These are phyloP conservation scores for Apostichopus japonicus DNA, from an alignment of 35 echinoderm and acorn worm genomes.

Conservation along the genomic window DNA sequence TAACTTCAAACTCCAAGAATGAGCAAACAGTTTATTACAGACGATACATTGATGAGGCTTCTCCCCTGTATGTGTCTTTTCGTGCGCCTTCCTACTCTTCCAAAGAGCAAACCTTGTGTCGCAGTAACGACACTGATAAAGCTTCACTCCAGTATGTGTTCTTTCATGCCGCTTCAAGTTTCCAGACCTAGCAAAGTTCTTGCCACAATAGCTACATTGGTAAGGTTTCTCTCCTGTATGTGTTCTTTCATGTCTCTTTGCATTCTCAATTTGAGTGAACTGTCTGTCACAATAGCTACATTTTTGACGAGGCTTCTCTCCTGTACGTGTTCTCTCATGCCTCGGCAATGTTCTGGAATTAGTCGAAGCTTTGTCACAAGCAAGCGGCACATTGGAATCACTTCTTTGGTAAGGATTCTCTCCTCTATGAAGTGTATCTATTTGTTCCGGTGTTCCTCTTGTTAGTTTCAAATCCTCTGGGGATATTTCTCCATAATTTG, in stretches of 20 bases:
- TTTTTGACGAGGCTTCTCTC: too few relatives aligned
- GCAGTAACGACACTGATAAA: not conserved
- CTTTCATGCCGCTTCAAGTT: not conserved
- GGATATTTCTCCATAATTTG: too few relatives aligned
- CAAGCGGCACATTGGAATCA: too few relatives aligned
- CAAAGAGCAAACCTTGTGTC: not conserved
- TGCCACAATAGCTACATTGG: not conserved
- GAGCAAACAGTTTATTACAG: too few relatives aligned
- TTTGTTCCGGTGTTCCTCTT: too few relatives aligned
- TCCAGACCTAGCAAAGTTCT: not conserved
- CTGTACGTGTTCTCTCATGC: too few relatives aligned
- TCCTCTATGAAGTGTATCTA: too few relatives aligned
- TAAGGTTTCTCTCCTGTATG: conserved; percentile 44
- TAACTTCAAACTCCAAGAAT: not conserved
- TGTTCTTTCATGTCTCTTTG: not conserved
- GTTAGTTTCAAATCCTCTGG: too few relatives aligned
- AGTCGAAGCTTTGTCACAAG: too few relatives aligned
- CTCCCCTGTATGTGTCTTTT: not conserved
- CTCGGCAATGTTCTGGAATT: too few relatives aligned
- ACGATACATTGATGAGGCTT: not conserved
- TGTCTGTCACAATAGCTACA: conserved; percentile 7
- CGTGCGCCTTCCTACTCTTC: not conserved
- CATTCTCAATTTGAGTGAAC: not conserved
- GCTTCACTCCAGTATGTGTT: not conserved
- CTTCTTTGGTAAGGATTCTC: too few relatives aligned